Percentiles rank a stretch among this genome's conserved stretches.
Evolutionary conservation across 2,888 invertebrate genomes (phyloP).

Genomic region (Hymenopus coronatus): DNA sequence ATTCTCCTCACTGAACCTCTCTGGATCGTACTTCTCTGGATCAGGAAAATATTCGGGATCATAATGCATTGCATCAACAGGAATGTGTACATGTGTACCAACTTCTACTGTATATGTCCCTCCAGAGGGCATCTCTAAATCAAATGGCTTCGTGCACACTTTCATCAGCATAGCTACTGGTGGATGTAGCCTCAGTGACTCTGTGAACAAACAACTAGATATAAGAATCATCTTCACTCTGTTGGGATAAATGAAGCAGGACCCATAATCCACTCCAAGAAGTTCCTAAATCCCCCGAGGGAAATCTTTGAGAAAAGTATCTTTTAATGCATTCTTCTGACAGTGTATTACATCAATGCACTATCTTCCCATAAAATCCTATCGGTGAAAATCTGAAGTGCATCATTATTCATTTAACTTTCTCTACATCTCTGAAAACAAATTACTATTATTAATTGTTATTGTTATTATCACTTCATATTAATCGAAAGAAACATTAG

Average conservation of each 20-base stretch:
- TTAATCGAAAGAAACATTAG: too few species aligned
- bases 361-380: too few species aligned
- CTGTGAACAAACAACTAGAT: constrained; percentile 35
- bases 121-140: constrained; percentile 39
- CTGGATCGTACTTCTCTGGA: constrained; percentile 48
- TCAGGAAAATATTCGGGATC: constrained; percentile 47
- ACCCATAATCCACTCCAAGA: too few species aligned
- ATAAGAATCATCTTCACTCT: background rate
- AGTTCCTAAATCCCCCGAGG: too few species aligned
- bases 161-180: constrained; percentile 40
- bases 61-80: constrained; percentile 44
- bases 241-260: background rate
- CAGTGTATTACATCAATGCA: too few species aligned
- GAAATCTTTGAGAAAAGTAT: too few species aligned
- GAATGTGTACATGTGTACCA: constrained; percentile 43
- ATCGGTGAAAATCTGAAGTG: too few species aligned
- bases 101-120: constrained; percentile 38
- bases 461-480: too few species aligned
- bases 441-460: too few species aligned
- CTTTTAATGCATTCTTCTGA: too few species aligned
- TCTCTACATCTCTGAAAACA: too few species aligned
- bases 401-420: too few species aligned
- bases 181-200: constrained; percentile 41
- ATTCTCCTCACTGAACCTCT: constrained; percentile 46
- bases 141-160: constrained; percentile 41